Evolutionary conservation across 2,888 invertebrate species (phyloP).

Genomic region (Drosophila silvestris): DNA sequence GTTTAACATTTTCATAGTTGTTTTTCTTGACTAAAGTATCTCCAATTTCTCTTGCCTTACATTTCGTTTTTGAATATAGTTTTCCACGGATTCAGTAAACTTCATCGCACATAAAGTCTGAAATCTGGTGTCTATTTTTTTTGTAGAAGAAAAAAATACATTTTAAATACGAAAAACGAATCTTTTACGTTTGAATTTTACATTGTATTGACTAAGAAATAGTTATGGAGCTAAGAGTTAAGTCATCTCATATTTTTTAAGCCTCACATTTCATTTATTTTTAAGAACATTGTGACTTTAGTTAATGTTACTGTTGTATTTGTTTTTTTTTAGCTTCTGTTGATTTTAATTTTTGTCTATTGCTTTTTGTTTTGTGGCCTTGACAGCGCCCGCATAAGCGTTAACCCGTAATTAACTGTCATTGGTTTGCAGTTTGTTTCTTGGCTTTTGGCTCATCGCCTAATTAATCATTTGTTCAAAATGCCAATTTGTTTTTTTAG

Average conservation of each 20-base stretch:
- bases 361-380: conserved; percentile 30
- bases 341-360: conserved; percentile 9
- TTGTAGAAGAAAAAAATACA: not conserved
- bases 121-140: not conserved
- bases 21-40: not conserved
- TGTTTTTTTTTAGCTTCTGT: not conserved
- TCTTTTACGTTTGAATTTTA: not conserved
- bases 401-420: conserved; percentile 49
- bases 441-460: conserved; percentile 60
- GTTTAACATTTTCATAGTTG: not conserved
- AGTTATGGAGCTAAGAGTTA: no score
- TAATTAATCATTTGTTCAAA: conserved; percentile 66
- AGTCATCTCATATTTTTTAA: no score
- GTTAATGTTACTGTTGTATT: not conserved
- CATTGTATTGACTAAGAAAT: no score
- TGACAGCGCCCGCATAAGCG: conserved; percentile 48
- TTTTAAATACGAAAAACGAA: not conserved
- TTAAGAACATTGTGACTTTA: not conserved
- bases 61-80: not conserved
- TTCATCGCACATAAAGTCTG: not conserved
- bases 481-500: conserved; percentile 57
- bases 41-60: not conserved
- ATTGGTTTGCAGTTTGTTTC: conserved; percentile 43
- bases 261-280: not conserved
- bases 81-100: not conserved